phyloP scores from a whole-genome alignment of 2,113 vertebrate genomes.

The Candoia aspera region DNA sequence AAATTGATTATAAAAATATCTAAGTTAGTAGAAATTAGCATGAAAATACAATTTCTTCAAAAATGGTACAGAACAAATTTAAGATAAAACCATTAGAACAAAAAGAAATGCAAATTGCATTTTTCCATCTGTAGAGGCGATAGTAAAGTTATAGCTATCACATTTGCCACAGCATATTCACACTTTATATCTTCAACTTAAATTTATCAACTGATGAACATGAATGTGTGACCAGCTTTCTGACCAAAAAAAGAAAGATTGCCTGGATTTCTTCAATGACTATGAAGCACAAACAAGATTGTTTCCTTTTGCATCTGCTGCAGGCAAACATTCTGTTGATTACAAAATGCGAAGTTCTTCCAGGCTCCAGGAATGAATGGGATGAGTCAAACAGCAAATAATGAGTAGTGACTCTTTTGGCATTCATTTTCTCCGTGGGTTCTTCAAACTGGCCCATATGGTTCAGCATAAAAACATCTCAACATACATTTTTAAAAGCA shows the following conservation, averaged over 20 bases:
- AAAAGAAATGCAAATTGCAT: not conserved
- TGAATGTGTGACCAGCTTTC: not conserved
- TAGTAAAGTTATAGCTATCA: not conserved
- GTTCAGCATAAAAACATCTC: constrained; percentile 48
- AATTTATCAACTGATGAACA: not conserved
- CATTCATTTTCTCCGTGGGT: constrained; percentile 55
- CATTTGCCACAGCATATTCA: not conserved
- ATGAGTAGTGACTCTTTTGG: constrained; percentile 46
- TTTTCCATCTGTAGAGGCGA: not conserved
- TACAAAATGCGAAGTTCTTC: not conserved
- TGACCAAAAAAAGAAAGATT: not conserved
- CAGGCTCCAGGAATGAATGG: constrained; percentile 43
- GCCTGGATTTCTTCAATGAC: constrained; percentile 14
- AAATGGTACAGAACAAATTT: not conserved
- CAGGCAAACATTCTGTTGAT: constrained; percentile 23
- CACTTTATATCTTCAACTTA: not conserved
- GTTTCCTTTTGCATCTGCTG: not conserved
- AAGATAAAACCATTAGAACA: not conserved
- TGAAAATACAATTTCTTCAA: not conserved
- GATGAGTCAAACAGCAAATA: constrained; percentile 52
- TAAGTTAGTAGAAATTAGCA: not conserved
- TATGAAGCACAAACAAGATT: not conserved
- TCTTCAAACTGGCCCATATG: constrained; percentile 52
- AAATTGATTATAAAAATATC: not conserved
- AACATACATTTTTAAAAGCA: constrained; percentile 58